Evolutionary conservation across 2,888 invertebrate genomes (phyloP).

Genomic region (Lymantria monacha): DNA sequence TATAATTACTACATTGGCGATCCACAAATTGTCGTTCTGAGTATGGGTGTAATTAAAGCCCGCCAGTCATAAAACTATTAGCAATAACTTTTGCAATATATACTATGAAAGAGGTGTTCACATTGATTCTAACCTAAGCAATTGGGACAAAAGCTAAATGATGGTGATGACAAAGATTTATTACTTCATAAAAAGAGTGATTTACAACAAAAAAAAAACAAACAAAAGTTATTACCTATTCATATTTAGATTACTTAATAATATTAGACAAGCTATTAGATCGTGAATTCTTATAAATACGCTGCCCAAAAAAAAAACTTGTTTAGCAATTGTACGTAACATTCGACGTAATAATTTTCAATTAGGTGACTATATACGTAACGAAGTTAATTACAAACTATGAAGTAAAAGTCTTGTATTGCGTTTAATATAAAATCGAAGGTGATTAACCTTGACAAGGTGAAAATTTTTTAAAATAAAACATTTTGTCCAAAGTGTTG

Average conservation of each 20-base stretch:
- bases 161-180: too few relatives aligned
- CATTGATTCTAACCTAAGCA: too few relatives aligned
- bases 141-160: too few relatives aligned
- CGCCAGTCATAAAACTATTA: too few relatives aligned
- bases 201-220: background rate
- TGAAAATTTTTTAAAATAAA: conserved; percentile 30
- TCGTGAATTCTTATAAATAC: background rate
- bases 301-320: background rate
- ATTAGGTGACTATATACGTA: conserved; percentile 3
- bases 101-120: too few relatives aligned
- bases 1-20: too few relatives aligned
- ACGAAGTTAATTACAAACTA: conserved; percentile 3
- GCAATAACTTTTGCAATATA: too few relatives aligned
- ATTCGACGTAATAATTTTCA: background rate
- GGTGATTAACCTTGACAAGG: conserved; percentile 18
- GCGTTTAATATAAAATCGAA: conserved; percentile 9
- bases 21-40: too few relatives aligned
- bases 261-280: background rate
- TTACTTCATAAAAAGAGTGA: background rate
- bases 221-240: too few relatives aligned
- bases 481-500: conserved; percentile 29
- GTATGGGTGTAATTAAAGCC: too few relatives aligned
- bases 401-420: conserved; percentile 24
- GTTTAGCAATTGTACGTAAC: background rate
- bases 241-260: background rate